These are phyloP conservation scores for Pogonus chalceus DNA, from an alignment of 1,140 invertebrate genomes.

Conservation along the genomic window DNA sequence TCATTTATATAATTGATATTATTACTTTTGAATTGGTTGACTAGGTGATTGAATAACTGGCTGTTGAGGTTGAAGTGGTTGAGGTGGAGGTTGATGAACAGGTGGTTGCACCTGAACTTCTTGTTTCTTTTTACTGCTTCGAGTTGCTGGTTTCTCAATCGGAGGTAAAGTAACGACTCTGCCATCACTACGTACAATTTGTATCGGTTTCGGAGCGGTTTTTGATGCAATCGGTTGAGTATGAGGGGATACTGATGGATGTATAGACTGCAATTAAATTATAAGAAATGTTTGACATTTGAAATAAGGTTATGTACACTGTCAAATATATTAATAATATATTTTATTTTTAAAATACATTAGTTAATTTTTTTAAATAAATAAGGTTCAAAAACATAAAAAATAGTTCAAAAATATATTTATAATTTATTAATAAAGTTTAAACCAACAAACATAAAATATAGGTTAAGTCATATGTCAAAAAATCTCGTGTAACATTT, in stretches of 20 bases:
- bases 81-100: background rate
- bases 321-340: too few relatives aligned
- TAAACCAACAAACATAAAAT: too few relatives aligned
- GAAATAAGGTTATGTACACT: too few relatives aligned
- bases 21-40: slow-evolving; percentile 10
- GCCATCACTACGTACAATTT: slow-evolving; percentile 59
- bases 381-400: too few relatives aligned
- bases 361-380: too few relatives aligned
- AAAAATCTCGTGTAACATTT: too few relatives aligned
- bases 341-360: too few relatives aligned
- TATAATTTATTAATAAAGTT: too few relatives aligned
- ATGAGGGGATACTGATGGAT: background rate
- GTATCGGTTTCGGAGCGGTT: slow-evolving; percentile 43
- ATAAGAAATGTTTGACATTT: too few relatives aligned
- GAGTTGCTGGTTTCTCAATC: slow-evolving; percentile 65
- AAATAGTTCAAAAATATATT: too few relatives aligned
- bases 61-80: background rate
- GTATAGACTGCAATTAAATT: slow-evolving; percentile 16
- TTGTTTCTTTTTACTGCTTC: slow-evolving; percentile 39
- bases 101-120: background rate
- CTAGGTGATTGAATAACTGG: slow-evolving; percentile 13
- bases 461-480: too few relatives aligned
- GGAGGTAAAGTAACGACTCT: slow-evolving; percentile 64
- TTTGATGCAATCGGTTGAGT: slow-evolving; percentile 18
- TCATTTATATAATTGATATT: background rate